Evolutionary conservation across 23 tunicate species (phyloP).

Genomic region (Styela clava): DNA sequence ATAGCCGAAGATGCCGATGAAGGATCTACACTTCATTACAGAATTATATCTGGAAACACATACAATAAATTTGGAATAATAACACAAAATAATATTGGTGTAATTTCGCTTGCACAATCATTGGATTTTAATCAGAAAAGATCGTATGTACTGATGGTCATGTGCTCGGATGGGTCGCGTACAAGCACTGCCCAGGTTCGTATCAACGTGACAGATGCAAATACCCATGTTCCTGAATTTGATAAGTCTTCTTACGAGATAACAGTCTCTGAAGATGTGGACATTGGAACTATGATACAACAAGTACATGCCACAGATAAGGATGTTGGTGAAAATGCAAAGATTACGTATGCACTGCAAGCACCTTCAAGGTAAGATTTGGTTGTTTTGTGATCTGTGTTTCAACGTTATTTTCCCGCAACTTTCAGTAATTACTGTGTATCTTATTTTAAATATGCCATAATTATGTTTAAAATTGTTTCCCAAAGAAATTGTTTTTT

Average conservation of each 20-base stretch:
- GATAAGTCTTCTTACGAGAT: conserved; percentile 27
- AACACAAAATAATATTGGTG: conserved; percentile 36
- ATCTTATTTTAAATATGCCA: no score
- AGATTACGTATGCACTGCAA: conserved; percentile 66
- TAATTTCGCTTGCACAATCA: conserved; percentile 30
- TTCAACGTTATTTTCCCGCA: neutral
- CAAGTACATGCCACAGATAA: conserved; percentile 80
- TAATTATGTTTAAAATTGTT: neutral
- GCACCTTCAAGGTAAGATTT: conserved; percentile 17
- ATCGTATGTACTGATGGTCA: conserved; percentile 35
- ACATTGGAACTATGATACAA: conserved; percentile 30
- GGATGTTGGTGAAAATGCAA: conserved; percentile 88
- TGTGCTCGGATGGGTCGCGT: conserved; percentile 52
- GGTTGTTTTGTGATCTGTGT: neutral
- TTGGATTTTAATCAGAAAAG: conserved; percentile 54
- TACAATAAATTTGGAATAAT: conserved; percentile 47
- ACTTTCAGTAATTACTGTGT: neutral
- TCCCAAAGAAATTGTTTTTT: no score
- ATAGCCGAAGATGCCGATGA: conserved; percentile 62
- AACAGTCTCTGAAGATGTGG: conserved; percentile 33
- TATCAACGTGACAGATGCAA: conserved; percentile 66
- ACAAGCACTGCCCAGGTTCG: conserved; percentile 32
- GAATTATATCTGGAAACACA: conserved; percentile 42
- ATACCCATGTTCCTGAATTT: conserved; percentile 65
- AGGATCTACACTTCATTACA: conserved; percentile 34